These are phyloP conservation scores for Philopedon plagiatum DNA, from an alignment of 2,888 invertebrate genomes.

Conservation along the genomic window DNA sequence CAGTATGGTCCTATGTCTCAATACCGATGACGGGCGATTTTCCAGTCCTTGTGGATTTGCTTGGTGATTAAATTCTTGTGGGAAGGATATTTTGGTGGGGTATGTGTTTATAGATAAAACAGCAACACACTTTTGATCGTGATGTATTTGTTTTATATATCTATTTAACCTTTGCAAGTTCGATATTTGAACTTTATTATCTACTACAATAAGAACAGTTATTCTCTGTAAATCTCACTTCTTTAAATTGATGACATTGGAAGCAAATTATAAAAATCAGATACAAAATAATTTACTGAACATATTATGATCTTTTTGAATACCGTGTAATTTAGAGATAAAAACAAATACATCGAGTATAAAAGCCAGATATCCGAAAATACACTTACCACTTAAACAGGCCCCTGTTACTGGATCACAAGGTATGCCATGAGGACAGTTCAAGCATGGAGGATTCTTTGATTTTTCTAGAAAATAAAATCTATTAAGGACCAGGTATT, in stretches of 20 bases:
- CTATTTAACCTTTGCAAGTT: too few relatives aligned
- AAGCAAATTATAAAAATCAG: too few relatives aligned
- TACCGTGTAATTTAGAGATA: not conserved
- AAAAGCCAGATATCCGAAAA: constrained; percentile 2
- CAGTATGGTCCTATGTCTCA: constrained; percentile 32
- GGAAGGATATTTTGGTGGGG: constrained; percentile 44
- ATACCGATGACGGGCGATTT: constrained; percentile 47
- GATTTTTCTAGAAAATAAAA: constrained; percentile 57
- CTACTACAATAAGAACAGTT: too few relatives aligned
- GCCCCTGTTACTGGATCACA: constrained; percentile 87
- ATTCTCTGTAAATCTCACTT: not conserved
- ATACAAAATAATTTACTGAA: too few relatives aligned
- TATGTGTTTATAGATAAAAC: constrained; percentile 60
- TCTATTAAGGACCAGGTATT: too few relatives aligned
- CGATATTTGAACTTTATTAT: too few relatives aligned
- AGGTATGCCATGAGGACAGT: constrained; percentile 83
- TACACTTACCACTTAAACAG: constrained; percentile 84
- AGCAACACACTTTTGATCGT: constrained; percentile 64
- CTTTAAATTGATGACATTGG: not conserved
- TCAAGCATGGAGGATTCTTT: constrained; percentile 73
- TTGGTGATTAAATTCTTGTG: constrained; percentile 46
- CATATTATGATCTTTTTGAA: not conserved
- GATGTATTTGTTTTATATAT: constrained; percentile 31
- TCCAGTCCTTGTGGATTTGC: constrained; percentile 60
- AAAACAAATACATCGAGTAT: constrained; percentile 36